These are phyloP conservation scores for Eleginops maclovinus DNA, from an alignment of 2,113 vertebrate species.

Conservation along the genomic window DNA sequence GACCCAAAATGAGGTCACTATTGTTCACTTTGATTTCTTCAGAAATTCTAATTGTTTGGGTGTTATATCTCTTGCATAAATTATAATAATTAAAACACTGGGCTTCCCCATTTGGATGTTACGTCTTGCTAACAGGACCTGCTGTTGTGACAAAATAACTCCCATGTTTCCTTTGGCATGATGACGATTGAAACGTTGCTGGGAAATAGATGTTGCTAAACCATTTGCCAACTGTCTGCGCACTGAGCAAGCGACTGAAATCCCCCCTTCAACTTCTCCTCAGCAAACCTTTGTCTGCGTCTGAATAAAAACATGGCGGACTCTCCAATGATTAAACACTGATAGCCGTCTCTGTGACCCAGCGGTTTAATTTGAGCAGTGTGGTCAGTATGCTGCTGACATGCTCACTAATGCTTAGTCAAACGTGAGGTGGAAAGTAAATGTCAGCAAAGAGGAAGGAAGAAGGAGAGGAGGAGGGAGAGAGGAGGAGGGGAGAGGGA, in stretches of 20 bases:
- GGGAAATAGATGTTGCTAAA: neutral
- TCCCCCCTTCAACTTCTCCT: neutral
- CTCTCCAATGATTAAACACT: neutral
- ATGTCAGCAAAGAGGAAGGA: constrained; percentile 80
- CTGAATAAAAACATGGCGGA: neutral
- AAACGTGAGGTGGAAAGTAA: constrained; percentile 48
- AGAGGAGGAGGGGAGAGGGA: constrained; percentile 43
- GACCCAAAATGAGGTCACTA: neutral
- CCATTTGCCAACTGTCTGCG: neutral
- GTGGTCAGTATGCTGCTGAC: neutral
- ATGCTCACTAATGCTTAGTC: constrained; percentile 4
- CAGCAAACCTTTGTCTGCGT: too few species aligned
- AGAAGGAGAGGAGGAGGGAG: constrained; percentile 47
- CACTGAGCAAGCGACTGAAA: neutral
- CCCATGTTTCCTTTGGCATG: neutral
- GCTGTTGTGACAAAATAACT: neutral
- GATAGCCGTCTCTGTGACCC: neutral
- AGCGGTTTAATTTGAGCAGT: neutral
- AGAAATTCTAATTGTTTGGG: too few species aligned
- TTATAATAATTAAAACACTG: too few species aligned
- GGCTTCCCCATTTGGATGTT: too few species aligned
- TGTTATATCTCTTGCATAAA: too few species aligned
- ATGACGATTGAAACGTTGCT: neutral
- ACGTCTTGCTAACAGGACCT: neutral
- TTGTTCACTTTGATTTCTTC: neutral